Conservation (phyloP, 2,888 invertebrate genomes). For the Polylopha cassiicola region DNA sequence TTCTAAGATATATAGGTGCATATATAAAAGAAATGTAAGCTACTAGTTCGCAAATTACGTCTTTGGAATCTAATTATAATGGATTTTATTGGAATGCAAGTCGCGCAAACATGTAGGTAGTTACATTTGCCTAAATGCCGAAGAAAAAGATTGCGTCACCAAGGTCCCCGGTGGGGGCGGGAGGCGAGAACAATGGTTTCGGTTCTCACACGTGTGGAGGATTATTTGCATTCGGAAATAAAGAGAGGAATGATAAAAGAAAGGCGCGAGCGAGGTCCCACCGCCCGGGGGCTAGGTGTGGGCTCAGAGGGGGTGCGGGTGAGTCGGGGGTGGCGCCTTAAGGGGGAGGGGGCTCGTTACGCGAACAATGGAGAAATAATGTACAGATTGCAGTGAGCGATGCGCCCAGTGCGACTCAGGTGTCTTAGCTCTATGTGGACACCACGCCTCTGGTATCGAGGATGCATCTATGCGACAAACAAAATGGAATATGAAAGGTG, state of each 20-base stretch:
- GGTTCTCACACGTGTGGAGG: constrained; percentile 79
- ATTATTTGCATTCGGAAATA: constrained; percentile 79
- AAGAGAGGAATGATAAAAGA: constrained; percentile 78
- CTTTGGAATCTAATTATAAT: constrained; percentile 4
- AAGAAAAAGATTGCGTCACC: constrained; percentile 76
- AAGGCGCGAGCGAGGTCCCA: constrained; percentile 76
- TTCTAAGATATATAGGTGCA: too few species aligned
- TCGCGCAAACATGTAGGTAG: constrained; percentile 34
- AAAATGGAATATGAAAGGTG: constrained; percentile 15
- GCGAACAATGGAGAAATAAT: constrained; percentile 78
- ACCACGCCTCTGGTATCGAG: constrained; percentile 43
- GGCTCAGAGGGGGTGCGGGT: constrained; percentile 54
- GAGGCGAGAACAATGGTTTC: constrained; percentile 77
- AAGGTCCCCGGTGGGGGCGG: constrained; percentile 69
- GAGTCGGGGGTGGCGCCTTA: constrained; percentile 39
- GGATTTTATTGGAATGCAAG: constrained; percentile 12
- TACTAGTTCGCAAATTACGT: too few species aligned
- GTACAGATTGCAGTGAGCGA: constrained; percentile 78
- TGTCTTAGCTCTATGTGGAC: constrained; percentile 67
- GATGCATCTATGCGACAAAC: constrained; percentile 13
- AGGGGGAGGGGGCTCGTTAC: constrained; percentile 71
- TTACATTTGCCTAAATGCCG: constrained; percentile 70
- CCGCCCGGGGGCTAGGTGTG: constrained; percentile 76
- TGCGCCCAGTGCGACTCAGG: constrained; percentile 75
- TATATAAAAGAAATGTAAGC: too few species aligned